phyloP scores from a whole-genome alignment of 2,113 vertebrate genomes.

The Rhinoptilus africanus region DNA sequence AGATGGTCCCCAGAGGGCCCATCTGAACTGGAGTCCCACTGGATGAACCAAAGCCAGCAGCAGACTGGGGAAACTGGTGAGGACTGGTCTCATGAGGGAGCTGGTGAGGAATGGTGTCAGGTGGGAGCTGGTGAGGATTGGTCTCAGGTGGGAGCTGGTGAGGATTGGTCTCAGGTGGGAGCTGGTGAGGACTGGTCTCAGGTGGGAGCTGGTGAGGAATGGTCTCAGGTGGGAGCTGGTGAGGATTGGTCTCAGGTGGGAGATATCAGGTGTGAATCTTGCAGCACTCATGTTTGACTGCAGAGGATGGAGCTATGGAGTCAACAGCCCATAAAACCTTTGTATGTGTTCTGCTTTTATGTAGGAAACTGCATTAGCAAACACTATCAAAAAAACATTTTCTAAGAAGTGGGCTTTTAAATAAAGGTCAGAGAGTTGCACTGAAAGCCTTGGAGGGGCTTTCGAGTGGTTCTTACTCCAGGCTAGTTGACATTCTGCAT shows the following conservation, averaged over 20 bases:
- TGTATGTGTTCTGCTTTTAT: background rate
- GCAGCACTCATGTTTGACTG: background rate
- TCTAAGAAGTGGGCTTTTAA: background rate
- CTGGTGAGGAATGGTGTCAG: background rate
- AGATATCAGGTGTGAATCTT: background rate
- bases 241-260: background rate
- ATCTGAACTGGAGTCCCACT: background rate
- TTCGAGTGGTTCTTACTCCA: background rate
- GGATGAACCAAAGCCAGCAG: background rate
- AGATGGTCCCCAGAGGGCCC: background rate
- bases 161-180: too few relatives aligned
- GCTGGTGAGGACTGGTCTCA: background rate
- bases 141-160: too few relatives aligned
- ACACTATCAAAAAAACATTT: background rate
- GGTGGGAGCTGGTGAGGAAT: background rate
- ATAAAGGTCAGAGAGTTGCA: slow-evolving; percentile 40
- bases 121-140: too few relatives aligned
- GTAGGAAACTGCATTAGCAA: background rate
- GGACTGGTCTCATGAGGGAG: background rate
- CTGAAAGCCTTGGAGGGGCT: slow-evolving; percentile 14
- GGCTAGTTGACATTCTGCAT: background rate
- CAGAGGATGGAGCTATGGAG: background rate
- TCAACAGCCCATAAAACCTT: background rate
- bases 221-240: background rate
- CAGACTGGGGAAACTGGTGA: background rate